Evolutionary conservation across 2,797 vertebrate species (phyloP).

Genomic region (Peromyscus aztecus): DNA sequence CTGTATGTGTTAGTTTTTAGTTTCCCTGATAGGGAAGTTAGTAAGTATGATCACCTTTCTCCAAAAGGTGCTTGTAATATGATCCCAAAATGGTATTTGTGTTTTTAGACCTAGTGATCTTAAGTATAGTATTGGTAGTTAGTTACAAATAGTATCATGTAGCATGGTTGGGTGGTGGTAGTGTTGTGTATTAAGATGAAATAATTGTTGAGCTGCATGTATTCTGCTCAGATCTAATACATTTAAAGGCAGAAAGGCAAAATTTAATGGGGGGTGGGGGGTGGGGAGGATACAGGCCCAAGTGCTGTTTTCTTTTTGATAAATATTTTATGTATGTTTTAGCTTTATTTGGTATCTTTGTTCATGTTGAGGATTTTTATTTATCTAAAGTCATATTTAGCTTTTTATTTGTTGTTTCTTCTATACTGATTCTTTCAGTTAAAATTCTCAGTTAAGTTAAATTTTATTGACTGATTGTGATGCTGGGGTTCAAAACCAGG

Average conservation of each 20-base stretch:
- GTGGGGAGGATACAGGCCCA: background rate
- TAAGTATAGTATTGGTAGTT: constrained; percentile 36
- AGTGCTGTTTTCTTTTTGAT: background rate
- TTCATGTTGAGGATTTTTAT: constrained; percentile 29
- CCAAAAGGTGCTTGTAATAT: background rate
- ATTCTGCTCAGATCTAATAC: constrained; percentile 13
- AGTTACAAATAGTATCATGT: background rate
- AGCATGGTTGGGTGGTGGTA: background rate
- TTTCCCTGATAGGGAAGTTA: background rate
- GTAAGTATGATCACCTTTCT: background rate
- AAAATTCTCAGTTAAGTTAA: constrained; percentile 1
- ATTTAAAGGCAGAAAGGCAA: background rate
- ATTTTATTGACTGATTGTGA: background rate
- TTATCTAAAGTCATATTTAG: constrained; percentile 1
- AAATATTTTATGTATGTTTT: constrained; percentile 3
- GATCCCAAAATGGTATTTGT: constrained; percentile 19
- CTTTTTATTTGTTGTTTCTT: constrained; percentile 40
- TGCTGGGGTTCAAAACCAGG: background rate
- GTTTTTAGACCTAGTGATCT: background rate
- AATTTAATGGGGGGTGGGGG: background rate
- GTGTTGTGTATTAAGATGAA: background rate
- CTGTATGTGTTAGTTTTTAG: background rate
- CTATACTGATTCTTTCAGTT: constrained; percentile 6
- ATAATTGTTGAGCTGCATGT: background rate
- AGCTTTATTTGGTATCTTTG: constrained; percentile 29